These are phyloP conservation scores for Augiades crinisus DNA, from an alignment of 2,888 invertebrate genomes.

Conservation along the genomic window DNA sequence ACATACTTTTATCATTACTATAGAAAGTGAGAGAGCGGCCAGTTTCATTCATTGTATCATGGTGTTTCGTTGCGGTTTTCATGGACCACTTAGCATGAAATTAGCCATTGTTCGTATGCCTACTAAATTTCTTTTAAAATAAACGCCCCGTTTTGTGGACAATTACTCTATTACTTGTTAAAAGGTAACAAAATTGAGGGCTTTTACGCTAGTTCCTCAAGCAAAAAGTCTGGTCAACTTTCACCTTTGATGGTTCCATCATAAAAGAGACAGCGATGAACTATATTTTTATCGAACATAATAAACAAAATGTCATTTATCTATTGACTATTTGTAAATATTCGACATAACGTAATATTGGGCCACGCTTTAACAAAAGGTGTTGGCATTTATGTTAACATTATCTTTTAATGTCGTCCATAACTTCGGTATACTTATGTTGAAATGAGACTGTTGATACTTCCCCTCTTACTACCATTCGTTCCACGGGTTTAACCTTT, in stretches of 20 bases:
- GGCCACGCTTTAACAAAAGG: no score
- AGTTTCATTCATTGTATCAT: slow-evolving; percentile 1
- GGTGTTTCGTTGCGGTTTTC: slow-evolving; percentile 17
- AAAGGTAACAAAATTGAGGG: background rate
- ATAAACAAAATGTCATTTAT: no score
- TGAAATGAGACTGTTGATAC: no score
- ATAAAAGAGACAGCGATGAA: no score
- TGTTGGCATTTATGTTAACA: no score
- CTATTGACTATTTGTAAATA: no score
- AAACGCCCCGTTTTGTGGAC: slow-evolving; percentile 10
- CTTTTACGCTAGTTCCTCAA: background rate
- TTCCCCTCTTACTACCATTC: background rate
- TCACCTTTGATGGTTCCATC: background rate
- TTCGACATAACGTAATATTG: no score
- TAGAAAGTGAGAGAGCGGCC: slow-evolving; percentile 9
- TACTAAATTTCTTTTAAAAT: slow-evolving; percentile 20
- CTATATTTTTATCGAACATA: no score
- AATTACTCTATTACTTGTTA: slow-evolving; percentile 11
- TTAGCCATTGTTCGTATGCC: slow-evolving; percentile 22
- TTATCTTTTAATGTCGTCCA: no score
- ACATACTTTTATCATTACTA: slow-evolving; percentile 12
- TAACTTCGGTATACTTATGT: no score
- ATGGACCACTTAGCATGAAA: slow-evolving; percentile 24
- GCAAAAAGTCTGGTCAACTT: background rate
- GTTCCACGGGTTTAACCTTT: background rate